phyloP scores from a whole-genome alignment of 64 coral and sea anemone species.

The Stichodactyla helianthus region DNA sequence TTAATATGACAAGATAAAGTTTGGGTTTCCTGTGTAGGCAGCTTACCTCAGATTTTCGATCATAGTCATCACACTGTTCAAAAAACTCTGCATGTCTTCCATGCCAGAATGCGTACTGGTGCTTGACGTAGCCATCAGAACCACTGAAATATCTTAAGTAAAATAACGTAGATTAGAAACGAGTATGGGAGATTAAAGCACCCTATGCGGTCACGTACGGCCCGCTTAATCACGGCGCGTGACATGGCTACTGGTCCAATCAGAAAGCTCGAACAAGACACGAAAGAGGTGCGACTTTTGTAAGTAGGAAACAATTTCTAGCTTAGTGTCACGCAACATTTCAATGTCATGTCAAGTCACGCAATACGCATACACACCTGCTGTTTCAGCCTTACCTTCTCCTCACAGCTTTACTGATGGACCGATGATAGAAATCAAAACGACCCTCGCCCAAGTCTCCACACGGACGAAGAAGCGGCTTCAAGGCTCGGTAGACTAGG shows the following conservation, averaged over 20 bases:
- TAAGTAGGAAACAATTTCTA: too few relatives aligned
- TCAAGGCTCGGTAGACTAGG: slow-evolving; percentile 90
- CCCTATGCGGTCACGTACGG: too few relatives aligned
- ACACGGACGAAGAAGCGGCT: slow-evolving; percentile 90
- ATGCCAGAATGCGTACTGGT: slow-evolving; percentile 96
- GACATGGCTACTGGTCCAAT: too few relatives aligned
- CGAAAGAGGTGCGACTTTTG: too few relatives aligned
- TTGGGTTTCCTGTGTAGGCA: background rate
- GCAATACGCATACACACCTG: too few relatives aligned
- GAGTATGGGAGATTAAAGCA: too few relatives aligned
- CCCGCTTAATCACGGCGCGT: too few relatives aligned
- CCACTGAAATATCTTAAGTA: slow-evolving; percentile 41
- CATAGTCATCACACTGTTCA: slow-evolving; percentile 87
- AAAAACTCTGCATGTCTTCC: slow-evolving; percentile 90
- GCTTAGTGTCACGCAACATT: too few relatives aligned
- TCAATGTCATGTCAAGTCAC: too few relatives aligned
- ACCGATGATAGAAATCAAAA: slow-evolving; percentile 96
- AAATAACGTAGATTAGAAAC: too few relatives aligned
- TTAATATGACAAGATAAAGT: too few relatives aligned
- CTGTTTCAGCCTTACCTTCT: slow-evolving; percentile 67
- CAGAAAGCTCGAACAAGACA: too few relatives aligned
- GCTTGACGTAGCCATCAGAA: slow-evolving; percentile 78
- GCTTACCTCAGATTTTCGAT: slow-evolving; percentile 92
- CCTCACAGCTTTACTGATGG: slow-evolving; percentile 98
- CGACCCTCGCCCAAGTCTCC: slow-evolving; percentile 97